Percentiles rank a stretch among this genome's conserved stretches.
Evolutionary conservation across 2,113 vertebrate species (phyloP).

Genomic region (Callionymus lyra): DNA sequence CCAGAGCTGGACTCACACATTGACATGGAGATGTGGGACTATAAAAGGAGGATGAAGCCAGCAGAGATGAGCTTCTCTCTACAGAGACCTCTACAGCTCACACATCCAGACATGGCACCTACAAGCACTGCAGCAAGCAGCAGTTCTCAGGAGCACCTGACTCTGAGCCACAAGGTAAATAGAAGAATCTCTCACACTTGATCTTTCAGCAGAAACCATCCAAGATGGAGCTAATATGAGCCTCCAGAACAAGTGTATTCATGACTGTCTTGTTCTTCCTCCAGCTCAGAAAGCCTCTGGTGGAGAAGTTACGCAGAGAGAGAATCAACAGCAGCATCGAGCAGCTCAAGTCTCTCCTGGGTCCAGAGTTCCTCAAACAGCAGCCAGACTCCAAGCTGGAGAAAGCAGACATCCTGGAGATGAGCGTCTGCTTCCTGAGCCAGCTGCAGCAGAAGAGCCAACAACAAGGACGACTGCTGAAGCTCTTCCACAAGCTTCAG

Average conservation of each 20-base stretch:
- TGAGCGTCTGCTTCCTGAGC: constrained; percentile 41
- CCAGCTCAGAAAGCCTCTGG: constrained; percentile 54
- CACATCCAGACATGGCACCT: constrained; percentile 54
- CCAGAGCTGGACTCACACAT: constrained; percentile 58
- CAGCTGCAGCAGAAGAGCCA: constrained; percentile 33
- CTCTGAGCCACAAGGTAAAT: constrained; percentile 56
- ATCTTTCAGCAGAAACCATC: neutral
- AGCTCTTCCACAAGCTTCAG: constrained; percentile 33
- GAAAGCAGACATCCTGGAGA: constrained; percentile 61
- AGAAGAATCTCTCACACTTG: constrained; percentile 1
- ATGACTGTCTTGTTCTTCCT: constrained; percentile 18
- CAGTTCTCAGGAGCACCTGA: constrained; percentile 39
- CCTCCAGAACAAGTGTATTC: constrained; percentile 7
- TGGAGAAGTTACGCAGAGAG: constrained; percentile 58
- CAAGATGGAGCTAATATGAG: neutral
- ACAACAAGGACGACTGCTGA: constrained; percentile 36
- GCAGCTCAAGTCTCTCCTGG: constrained; percentile 56
- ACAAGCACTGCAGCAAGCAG: constrained; percentile 40
- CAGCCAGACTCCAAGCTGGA: constrained; percentile 62
- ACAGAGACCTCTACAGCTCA: constrained; percentile 46
- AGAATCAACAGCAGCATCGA: constrained; percentile 50
- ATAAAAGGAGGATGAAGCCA: constrained; percentile 57
- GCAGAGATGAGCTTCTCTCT: constrained; percentile 43
- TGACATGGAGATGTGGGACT: constrained; percentile 62
- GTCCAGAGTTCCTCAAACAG: constrained; percentile 48